Conservation (phyloP, 2,888 invertebrate genomes). For the Apotomis turbidana region DNA sequence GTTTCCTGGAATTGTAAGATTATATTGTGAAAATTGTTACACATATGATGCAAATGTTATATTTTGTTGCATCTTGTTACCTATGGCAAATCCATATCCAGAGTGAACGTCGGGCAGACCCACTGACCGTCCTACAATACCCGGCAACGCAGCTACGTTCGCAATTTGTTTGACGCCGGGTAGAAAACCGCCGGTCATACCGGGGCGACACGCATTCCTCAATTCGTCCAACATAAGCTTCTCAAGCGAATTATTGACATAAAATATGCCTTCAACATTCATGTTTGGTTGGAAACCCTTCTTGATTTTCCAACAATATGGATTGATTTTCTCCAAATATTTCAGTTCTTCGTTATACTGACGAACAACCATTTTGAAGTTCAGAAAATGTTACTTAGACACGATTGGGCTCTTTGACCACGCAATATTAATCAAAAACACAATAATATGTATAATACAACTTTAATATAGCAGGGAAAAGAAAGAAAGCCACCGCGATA, state of each 20-base stretch:
- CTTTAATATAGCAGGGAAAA: neutral
- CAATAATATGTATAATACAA: neutral
- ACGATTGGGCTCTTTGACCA: neutral
- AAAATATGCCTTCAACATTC: conserved; percentile 99
- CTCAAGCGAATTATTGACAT: conserved; percentile 96
- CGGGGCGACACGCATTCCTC: conserved; percentile 94
- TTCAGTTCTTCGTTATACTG: conserved; percentile 96
- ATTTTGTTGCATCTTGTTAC: conserved; percentile 62
- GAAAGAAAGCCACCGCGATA: neutral
- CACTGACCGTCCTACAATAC: conserved; percentile 96
- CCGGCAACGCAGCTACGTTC: conserved; percentile 99
- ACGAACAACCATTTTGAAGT: conserved; percentile 90
- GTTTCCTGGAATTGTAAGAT: conserved; percentile 86
- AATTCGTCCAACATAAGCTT: conserved; percentile 98
- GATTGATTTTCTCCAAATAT: conserved; percentile 94
- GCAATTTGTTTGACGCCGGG: conserved; percentile 99
- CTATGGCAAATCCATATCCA: conserved; percentile 99
- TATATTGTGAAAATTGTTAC: conserved; percentile 6
- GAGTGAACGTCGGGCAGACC: conserved; percentile 99
- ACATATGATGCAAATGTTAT: neutral
- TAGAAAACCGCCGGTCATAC: conserved; percentile 96
- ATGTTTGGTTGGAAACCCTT: conserved; percentile 99
- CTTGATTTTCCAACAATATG: conserved; percentile 96
- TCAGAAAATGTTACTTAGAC: neutral
- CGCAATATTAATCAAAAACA: neutral